Conservation (phyloP, 64 coral and sea anemone species). For the Astreopora myriophthalma region DNA sequence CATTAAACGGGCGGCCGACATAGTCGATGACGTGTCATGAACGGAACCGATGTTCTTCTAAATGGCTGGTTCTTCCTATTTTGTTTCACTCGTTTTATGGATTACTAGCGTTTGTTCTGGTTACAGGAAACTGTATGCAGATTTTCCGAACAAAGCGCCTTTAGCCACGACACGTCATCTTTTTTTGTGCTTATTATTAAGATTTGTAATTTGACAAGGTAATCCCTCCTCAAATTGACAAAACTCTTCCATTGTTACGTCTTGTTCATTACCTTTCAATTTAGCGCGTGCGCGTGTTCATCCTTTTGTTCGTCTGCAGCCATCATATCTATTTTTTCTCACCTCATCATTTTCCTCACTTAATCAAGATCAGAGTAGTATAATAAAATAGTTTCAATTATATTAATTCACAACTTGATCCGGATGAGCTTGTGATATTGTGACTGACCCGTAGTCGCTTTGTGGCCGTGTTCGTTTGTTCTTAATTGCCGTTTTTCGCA, state of each 20-base stretch:
- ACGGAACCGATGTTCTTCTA: neutral
- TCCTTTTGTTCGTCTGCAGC: neutral
- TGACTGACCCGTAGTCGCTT: too few species aligned
- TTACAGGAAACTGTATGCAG: neutral
- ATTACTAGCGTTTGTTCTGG: neutral
- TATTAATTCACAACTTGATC: too few species aligned
- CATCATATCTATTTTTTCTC: too few species aligned
- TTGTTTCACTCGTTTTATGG: too few species aligned
- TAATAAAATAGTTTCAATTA: too few species aligned
- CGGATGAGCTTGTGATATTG: too few species aligned
- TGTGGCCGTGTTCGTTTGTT: too few species aligned
- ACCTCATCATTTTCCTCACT: too few species aligned
- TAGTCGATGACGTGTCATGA: neutral
- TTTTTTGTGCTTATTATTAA: neutral
- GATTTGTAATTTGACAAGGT: neutral
- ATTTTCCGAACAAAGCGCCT: neutral
- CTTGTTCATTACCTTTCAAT: neutral
- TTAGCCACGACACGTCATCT: neutral
- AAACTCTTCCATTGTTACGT: neutral
- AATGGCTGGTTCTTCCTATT: neutral
- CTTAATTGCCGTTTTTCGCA: too few species aligned
- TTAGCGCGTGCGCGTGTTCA: too few species aligned
- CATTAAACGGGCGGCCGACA: neutral
- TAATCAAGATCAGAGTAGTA: too few species aligned
- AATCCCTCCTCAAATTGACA: neutral